Base-by-base conservation (phyloP, 1,140 invertebrate species). In the Danaus plexippus region DNA sequence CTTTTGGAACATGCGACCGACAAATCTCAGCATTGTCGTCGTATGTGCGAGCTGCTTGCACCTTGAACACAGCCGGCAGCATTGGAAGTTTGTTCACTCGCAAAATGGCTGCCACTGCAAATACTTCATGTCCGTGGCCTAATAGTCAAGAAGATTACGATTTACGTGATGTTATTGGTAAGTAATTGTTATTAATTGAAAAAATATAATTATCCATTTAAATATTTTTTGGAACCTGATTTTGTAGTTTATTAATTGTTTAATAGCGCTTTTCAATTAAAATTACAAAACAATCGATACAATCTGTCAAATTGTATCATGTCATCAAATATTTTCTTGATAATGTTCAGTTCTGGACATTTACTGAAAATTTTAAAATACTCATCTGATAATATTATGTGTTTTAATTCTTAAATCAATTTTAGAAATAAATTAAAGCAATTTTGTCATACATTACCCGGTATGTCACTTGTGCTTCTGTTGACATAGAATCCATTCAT, bases 101-200 rank as follows among this genome's bases (percentile, higher is more conserved):
- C 86, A 93, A 93, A 89, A 93, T 93, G 92, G 91, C 91, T 80
- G 89, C 91, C 67, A 88, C 88, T 75, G 89, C 89, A 74, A 89
- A 88, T 75, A 88, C 87, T 76, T 87, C 88, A 75, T 88, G 89
- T 69, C 90, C 91, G 62, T 98, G 97, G 97, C 93, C 96, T 55
- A 98, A 97, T 88, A 92, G 91, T 68, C 95, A 96, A 85, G 94
- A 98, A 75, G 95, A 97, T 78, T 98, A 98, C 88, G 96, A 97
- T 87, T 89, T 98, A 57, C 92, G 93, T 72, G 96, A 98, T 89
- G 94, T 98, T 72, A 98, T 99, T 73, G 97, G 97, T 95, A 88
- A 58, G 69, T 71, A 50, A 47, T 50, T 45, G 45, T 11, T 41
- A 40, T 45, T n/a, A 41, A 46, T 41, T 57, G 11, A 42, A 22